A percentile compares a stretch with the other conserved stretches of the same genome.
Conservation (phyloP, 2,113 vertebrate genomes). For the Rynchops niger region DNA sequence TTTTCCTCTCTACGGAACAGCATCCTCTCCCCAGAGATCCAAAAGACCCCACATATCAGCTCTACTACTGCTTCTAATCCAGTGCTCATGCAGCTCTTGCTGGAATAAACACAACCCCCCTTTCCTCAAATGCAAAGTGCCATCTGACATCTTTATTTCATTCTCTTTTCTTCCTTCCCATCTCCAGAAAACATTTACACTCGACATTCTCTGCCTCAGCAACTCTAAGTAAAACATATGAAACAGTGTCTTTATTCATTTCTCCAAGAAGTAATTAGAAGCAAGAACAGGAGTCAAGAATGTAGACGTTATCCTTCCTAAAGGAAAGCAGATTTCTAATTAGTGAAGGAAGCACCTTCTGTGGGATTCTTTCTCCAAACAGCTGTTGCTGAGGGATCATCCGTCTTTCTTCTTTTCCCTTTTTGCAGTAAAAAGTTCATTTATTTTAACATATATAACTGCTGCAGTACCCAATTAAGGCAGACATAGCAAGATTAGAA, state of each 20-base stretch:
- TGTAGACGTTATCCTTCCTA: constrained; percentile 46
- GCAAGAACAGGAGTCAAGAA: constrained; percentile 38
- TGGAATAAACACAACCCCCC: not conserved
- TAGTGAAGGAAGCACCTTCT: constrained; percentile 43
- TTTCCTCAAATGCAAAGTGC: not conserved
- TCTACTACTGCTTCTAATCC: not conserved
- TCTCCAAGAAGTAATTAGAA: constrained; percentile 73
- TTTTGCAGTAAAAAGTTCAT: constrained; percentile 50
- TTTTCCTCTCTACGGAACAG: not conserved
- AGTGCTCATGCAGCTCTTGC: not conserved
- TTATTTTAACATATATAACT: not conserved
- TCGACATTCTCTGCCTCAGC: constrained; percentile 63
- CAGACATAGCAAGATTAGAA: not conserved
- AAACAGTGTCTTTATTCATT: constrained; percentile 66
- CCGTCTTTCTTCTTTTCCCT: constrained; percentile 22
- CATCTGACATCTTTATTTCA: not conserved
- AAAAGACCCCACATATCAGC: not conserved
- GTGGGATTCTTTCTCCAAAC: constrained; percentile 43
- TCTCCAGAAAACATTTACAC: constrained; percentile 28
- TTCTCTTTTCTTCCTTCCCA: not conserved
- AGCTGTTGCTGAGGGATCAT: constrained; percentile 33
- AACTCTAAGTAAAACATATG: constrained; percentile 67
- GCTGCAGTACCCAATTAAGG: constrained; percentile 38
- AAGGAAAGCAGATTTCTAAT: constrained; percentile 73
- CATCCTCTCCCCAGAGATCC: not conserved